Evolutionary conservation across 2,797 vertebrate genomes (phyloP).

Genomic region (Xenops minutus): DNA sequence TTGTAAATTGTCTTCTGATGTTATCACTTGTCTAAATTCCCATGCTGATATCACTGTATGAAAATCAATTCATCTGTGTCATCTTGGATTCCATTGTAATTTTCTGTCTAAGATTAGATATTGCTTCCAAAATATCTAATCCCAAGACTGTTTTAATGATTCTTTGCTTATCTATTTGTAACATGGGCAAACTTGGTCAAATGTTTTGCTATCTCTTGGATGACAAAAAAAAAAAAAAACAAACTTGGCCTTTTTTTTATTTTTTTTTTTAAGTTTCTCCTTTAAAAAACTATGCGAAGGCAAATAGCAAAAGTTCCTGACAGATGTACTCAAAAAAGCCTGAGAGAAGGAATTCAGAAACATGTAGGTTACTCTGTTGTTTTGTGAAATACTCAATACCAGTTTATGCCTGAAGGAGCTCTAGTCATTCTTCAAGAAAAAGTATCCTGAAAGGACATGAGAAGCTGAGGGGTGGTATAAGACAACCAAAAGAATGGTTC

Average conservation of each 20-base stretch:
- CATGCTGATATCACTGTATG: constrained; percentile 37
- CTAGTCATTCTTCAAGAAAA: background rate
- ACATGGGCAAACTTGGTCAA: background rate
- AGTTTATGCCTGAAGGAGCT: background rate
- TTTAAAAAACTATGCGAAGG: background rate
- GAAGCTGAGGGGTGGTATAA: background rate
- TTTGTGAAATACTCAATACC: background rate
- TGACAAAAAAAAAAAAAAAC: background rate
- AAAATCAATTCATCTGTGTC: constrained; percentile 54
- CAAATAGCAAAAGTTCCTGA: background rate
- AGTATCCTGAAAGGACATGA: background rate
- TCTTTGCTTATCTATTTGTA: constrained; percentile 49
- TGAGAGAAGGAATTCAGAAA: background rate
- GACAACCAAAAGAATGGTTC: background rate
- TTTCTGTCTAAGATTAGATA: constrained; percentile 55
- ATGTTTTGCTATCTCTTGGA: background rate
- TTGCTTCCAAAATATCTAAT: constrained; percentile 27
- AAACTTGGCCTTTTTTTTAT: background rate
- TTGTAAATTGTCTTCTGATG: constrained; percentile 45
- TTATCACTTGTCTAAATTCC: constrained; percentile 47
- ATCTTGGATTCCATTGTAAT: constrained; percentile 53
- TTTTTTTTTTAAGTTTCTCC: background rate
- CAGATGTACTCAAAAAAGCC: background rate
- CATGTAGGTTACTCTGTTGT: background rate
- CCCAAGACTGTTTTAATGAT: constrained; percentile 24